phyloP scores from a whole-genome alignment of 2,888 invertebrate genomes.

The Gonocerus acuteangulatus region DNA sequence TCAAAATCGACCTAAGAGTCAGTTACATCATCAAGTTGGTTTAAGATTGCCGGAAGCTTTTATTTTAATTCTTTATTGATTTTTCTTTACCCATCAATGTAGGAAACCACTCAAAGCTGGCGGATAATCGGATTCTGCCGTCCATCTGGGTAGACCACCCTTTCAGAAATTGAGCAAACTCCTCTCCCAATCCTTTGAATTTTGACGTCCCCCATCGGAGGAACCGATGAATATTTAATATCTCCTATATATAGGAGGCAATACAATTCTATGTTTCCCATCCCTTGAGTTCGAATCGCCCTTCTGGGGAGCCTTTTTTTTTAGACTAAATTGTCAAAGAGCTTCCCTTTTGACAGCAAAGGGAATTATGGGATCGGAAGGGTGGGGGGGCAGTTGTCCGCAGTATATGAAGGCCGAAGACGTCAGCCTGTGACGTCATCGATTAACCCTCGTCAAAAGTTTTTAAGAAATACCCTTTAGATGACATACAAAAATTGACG shows the following conservation, averaged over 20 bases:
- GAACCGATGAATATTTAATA: constrained; percentile 14
- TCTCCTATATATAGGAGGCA: neutral
- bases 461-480: neutral
- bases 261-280: neutral
- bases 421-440: constrained; percentile 16
- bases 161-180: too few relatives aligned
- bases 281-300: neutral
- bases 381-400: too few relatives aligned
- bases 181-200: neutral
- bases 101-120: too few relatives aligned
- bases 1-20: too few relatives aligned
- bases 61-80: too few relatives aligned
- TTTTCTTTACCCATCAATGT: too few relatives aligned
- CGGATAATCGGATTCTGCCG: too few relatives aligned
- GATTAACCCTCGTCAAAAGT: constrained; percentile 4
- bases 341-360: constrained; percentile 11
- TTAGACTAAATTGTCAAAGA: constrained; percentile 7
- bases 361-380: neutral
- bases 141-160: too few relatives aligned
- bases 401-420: constrained; percentile 13
- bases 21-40: too few relatives aligned
- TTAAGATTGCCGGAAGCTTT: too few relatives aligned
- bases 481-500: too few relatives aligned
- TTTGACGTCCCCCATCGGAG: constrained; percentile 11
- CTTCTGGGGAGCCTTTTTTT: constrained; percentile 2